Evolutionary conservation across 2,888 invertebrate species (phyloP), one percentile per base, ranked within the genome.

Genomic region (Drosophila setosimentum): DNA sequence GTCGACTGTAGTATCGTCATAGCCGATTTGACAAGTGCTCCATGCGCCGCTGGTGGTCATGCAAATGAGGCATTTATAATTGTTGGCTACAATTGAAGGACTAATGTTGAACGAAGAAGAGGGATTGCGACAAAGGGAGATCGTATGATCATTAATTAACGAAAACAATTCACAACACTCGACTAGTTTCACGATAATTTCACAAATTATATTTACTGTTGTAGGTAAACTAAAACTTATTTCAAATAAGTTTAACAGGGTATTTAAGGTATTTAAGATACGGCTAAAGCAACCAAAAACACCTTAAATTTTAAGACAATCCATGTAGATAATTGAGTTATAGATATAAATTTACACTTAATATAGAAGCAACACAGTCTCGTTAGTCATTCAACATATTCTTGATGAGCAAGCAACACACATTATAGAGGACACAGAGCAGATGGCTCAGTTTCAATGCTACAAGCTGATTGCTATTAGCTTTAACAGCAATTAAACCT

Each of bases 11-110:
- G 37, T 66, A 75, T 63, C 32, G 61, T 61, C 53, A 68, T 55
- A 72, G 63, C 70, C 61, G 57, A 58, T 48, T 54, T 67, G 73
- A 75, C 81, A 85, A 85, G 83, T 83, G 84, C 70, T 55, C 63
- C 86, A 30, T 24, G 24, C 45, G 45, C 16, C 55, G 55, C 8
- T 76, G 62, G 59, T 35, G 78, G 88, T 70, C 72, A 89, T 89
- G 88, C 88, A 89, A 89, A 89, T 89, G 82, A 87, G 84, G 66
- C 80, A 73, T 81, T 81, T 76, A 76, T 60, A 58, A 70, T 45
- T 62, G 67, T 70, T 57, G 37, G 61, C 48, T 35, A 21, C 24
- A 30, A 16, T 27, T 58, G 4, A 37, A 37, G 37, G 24, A 27
- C 8, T 37, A 11, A 16, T 11, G 33, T 33, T n/a, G 24, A 18